A percentile compares a stretch with the other conserved stretches of the same genome.
Evolutionary conservation across 2,113 vertebrate species (phyloP).

Genomic region (Siphamia tubifer): DNA sequence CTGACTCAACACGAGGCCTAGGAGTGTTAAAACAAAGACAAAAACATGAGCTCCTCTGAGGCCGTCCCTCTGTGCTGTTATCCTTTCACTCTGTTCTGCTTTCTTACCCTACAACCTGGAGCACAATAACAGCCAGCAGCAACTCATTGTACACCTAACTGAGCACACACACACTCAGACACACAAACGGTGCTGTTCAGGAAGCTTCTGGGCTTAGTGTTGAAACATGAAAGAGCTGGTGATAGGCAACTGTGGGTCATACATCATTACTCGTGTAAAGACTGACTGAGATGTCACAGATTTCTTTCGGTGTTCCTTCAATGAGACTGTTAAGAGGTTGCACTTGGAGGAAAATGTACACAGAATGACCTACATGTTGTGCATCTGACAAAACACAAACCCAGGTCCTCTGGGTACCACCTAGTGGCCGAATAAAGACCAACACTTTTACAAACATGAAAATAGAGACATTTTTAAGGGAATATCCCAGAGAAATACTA

Average conservation of each 20-base stretch:
- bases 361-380: conserved; percentile 2
- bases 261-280: background rate
- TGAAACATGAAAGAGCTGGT: conserved; percentile 13
- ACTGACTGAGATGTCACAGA: background rate
- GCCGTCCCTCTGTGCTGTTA: conserved; percentile 14
- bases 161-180: background rate
- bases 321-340: background rate
- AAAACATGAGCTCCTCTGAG: conserved; percentile 30
- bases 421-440: conserved; percentile 35
- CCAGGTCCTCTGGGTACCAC: conserved; percentile 13
- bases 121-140: conserved; percentile 33
- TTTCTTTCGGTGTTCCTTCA: background rate
- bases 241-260: background rate
- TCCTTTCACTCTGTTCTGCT: conserved; percentile 26
- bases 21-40: conserved; percentile 32
- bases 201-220: conserved; percentile 24
- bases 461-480: background rate
- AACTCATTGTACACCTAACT: conserved; percentile 1
- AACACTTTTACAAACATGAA: conserved; percentile 1
- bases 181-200: conserved; percentile 7
- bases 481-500: too few species aligned
- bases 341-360: background rate
- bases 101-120: conserved; percentile 18
- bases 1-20: conserved; percentile 23
- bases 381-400: background rate